Conservation (phyloP, 2,113 vertebrate genomes). For the Sylvia atricapilla region DNA sequence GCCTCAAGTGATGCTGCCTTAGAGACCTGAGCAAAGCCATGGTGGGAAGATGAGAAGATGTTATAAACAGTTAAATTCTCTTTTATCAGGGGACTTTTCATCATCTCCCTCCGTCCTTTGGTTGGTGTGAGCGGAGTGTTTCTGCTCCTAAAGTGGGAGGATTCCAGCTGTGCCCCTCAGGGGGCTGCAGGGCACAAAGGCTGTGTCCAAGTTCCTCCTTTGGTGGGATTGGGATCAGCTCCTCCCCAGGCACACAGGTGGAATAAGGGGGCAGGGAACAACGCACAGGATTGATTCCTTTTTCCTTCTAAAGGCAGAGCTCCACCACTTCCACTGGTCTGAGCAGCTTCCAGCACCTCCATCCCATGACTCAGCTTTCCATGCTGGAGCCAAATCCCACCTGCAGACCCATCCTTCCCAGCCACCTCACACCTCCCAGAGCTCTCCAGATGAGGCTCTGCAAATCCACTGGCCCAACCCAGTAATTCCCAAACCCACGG, state of each 20-base stretch:
- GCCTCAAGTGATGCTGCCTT: neutral
- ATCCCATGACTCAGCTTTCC: neutral
- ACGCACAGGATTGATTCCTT: neutral
- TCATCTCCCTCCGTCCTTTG: neutral
- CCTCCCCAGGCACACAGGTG: neutral
- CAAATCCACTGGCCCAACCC: neutral
- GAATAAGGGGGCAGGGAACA: neutral
- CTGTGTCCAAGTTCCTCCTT: rapidly evolving
- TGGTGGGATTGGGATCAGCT: neutral
- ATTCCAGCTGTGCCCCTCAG: rapidly evolving
- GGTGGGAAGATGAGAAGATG: neutral
- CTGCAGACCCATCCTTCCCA: neutral
- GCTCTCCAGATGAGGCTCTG: neutral
- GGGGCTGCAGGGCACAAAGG: neutral
- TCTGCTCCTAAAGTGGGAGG: neutral
- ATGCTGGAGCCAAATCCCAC: neutral
- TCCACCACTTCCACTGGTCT: neutral
- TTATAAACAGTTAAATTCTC: neutral
- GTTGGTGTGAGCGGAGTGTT: neutral
- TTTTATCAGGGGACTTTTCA: neutral
- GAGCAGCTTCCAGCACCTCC: neutral
- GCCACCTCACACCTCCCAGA: neutral
- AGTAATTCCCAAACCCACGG: neutral
- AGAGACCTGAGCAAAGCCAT: neutral
- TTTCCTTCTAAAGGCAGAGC: no score